A percentile compares a stretch with the other conserved stretches of the same genome.
These are phyloP conservation scores for Apeira syringaria DNA, from an alignment of 2,888 invertebrate genomes.

Conservation along the genomic window DNA sequence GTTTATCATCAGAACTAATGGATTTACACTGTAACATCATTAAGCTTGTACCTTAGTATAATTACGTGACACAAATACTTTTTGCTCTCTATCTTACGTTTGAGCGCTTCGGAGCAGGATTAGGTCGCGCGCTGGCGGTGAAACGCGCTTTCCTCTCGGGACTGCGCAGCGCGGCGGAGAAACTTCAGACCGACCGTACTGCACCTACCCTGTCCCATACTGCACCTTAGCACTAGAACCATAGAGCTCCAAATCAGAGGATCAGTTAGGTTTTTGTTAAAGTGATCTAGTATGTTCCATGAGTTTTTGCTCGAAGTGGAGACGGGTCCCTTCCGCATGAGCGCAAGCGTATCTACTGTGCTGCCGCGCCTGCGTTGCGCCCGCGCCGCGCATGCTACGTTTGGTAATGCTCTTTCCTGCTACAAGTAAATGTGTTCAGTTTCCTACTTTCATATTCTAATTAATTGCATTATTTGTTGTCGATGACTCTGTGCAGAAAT, in stretches of 20 bases:
- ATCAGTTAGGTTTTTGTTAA: neutral
- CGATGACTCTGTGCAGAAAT: neutral
- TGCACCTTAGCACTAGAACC: neutral
- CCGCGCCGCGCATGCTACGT: neutral
- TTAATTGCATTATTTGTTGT: no score
- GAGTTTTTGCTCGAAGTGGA: slow-evolving; percentile 21
- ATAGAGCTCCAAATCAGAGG: slow-evolving; percentile 1
- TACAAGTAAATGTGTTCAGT: neutral
- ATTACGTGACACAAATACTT: slow-evolving; percentile 6
- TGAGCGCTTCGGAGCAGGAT: slow-evolving; percentile 2
- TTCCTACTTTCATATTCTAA: slow-evolving; percentile 17
- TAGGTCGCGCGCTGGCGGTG: slow-evolving; percentile 15
- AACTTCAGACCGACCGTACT: slow-evolving; percentile 4
- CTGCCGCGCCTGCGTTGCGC: neutral
- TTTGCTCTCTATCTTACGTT: neutral
- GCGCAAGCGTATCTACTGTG: neutral
- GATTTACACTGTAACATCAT: neutral
- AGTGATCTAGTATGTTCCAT: slow-evolving; percentile 5
- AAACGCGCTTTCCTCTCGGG: slow-evolving; percentile 23
- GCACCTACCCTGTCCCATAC: neutral
- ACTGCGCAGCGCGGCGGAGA: slow-evolving; percentile 17
- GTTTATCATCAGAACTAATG: neutral
- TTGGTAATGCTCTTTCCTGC: slow-evolving; percentile 9
- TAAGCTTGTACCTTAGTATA: neutral
- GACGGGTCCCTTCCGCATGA: slow-evolving; percentile 5